Conservation (phyloP, 1,140 invertebrate genomes). For the Cotesia vestalis region DNA sequence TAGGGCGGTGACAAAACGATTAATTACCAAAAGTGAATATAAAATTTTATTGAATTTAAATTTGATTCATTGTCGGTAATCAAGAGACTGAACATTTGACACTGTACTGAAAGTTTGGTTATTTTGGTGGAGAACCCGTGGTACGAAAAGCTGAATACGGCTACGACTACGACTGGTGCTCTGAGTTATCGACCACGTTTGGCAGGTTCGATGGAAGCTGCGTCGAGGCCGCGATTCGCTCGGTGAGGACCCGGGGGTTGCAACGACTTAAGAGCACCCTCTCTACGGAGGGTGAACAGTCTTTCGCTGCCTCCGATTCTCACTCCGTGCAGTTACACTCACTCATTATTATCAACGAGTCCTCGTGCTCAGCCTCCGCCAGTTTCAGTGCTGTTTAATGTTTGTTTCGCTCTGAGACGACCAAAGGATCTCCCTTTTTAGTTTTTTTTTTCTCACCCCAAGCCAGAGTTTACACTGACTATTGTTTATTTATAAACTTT, state of each 20-base stretch:
- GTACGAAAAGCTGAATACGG: background rate
- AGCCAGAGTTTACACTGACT: no score
- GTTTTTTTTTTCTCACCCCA: no score
- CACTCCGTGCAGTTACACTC: background rate
- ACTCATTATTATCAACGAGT: background rate
- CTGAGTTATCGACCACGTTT: conserved; percentile 34
- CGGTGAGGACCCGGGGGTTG: conserved; percentile 26
- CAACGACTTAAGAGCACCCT: conserved; percentile 15
- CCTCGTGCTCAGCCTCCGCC: background rate
- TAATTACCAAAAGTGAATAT: no score
- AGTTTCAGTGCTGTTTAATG: background rate
- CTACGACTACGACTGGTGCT: conserved; percentile 34
- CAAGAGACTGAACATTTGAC: no score
- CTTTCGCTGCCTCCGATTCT: conserved; percentile 10
- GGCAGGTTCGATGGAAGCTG: conserved; percentile 32
- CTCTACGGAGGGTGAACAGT: conserved; percentile 25
- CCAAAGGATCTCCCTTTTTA: no score
- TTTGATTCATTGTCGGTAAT: no score
- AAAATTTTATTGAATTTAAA: no score
- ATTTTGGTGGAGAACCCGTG: background rate
- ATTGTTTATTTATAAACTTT: no score
- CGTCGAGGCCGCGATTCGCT: conserved; percentile 30
- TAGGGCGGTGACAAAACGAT: no score
- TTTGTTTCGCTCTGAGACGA: no score
- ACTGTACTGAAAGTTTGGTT: background rate